Percentiles rank a stretch among this genome's conserved stretches.
phyloP scores from a whole-genome alignment of 2,113 vertebrate genomes.

The Aegotheles bennettii region DNA sequence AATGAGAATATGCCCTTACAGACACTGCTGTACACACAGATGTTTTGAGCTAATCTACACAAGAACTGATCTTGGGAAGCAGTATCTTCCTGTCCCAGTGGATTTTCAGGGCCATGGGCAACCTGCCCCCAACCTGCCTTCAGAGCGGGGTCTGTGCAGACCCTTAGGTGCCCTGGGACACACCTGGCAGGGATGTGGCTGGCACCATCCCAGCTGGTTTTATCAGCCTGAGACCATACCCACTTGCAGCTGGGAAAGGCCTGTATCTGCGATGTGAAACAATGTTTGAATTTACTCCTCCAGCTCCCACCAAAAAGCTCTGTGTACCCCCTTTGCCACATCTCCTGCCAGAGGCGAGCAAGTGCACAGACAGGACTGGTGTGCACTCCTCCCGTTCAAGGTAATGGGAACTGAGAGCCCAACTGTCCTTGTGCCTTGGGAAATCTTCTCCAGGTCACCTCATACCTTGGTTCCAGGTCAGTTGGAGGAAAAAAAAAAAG shows the following conservation, averaged over 20 bases:
- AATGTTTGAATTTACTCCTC: not conserved
- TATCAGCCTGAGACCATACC: not conserved
- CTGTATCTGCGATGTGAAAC: not conserved
- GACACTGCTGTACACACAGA: not conserved
- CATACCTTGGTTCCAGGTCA: not conserved
- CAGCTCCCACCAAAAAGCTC: not conserved
- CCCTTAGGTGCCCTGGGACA: not conserved
- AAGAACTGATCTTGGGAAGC: not conserved
- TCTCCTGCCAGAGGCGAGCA: not conserved
- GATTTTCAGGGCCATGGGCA: not conserved
- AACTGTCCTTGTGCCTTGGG: not conserved
- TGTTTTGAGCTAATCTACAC: not conserved
- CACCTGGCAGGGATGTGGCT: not conserved
- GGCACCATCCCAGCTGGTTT: not conserved
- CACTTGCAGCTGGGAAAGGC: not conserved
- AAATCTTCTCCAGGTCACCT: not conserved
- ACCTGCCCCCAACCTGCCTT: not conserved
- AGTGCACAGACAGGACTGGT: not conserved
- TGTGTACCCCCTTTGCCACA: accelerated
- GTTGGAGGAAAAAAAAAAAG: not conserved
- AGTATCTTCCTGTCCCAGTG: not conserved
- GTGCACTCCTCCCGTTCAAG: not conserved
- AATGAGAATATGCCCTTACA: not conserved
- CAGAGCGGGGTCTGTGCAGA: not conserved
- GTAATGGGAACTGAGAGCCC: not conserved